A percentile compares a stretch with the other conserved stretches of the same genome.
Conservation (phyloP, 2,797 vertebrate species). For the Valencia hispanica region DNA sequence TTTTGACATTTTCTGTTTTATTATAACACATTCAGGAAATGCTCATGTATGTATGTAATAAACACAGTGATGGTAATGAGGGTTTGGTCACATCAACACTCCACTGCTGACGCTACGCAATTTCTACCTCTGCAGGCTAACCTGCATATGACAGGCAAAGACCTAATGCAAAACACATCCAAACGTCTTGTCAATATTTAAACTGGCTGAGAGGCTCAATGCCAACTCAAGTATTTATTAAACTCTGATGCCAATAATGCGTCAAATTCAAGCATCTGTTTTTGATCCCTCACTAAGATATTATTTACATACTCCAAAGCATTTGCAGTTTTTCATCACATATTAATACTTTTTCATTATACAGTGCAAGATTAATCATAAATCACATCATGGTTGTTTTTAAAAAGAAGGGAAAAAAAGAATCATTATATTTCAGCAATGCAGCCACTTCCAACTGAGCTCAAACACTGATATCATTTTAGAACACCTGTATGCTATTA, state of each 20-base stretch:
- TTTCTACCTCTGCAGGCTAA: neutral
- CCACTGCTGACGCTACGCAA: neutral
- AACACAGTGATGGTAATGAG: conserved; percentile 12
- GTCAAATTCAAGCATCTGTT: conserved; percentile 30
- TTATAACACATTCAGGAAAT: conserved; percentile 19
- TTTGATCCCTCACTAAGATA: conserved; percentile 21
- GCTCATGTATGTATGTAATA: conserved; percentile 1
- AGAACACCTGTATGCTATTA: conserved; percentile 67
- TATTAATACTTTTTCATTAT: conserved; percentile 34
- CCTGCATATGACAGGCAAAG: neutral
- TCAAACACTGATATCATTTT: conserved; percentile 57
- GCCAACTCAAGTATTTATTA: neutral
- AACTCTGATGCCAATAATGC: neutral
- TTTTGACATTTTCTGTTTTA: conserved; percentile 11
- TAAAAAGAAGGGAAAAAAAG: neutral
- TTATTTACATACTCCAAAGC: conserved; percentile 12
- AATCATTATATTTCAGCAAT: conserved; percentile 39
- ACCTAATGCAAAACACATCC: neutral
- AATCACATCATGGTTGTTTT: conserved; percentile 27
- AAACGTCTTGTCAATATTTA: conserved; percentile 2
- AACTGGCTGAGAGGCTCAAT: neutral
- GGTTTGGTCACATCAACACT: conserved; percentile 12
- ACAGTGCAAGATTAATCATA: conserved; percentile 14
- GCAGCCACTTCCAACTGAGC: conserved; percentile 31
- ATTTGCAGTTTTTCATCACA: conserved; percentile 30